These are phyloP conservation scores for Neotoxoptera formosana DNA, from an alignment of 1,140 invertebrate species.

Conservation along the genomic window DNA sequence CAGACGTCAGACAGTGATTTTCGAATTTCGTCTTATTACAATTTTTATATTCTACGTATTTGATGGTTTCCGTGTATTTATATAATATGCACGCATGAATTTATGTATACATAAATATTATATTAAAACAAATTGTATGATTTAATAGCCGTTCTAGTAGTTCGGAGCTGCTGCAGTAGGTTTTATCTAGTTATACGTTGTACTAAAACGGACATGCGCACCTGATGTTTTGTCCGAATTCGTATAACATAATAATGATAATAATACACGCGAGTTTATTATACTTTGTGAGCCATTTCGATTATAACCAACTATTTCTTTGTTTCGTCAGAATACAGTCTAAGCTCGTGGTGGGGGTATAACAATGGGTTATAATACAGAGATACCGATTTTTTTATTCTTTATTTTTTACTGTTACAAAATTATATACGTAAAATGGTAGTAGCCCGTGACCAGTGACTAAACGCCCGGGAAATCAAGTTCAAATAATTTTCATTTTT, in stretches of 20 bases:
- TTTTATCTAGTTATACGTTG: constrained; percentile 29
- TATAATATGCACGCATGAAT: neutral
- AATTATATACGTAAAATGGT: constrained; percentile 55
- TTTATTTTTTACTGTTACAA: constrained; percentile 56
- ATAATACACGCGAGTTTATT: constrained; percentile 26
- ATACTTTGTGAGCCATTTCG: constrained; percentile 51
- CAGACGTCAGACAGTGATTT: neutral
- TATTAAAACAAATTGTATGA: neutral
- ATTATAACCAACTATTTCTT: constrained; percentile 53
- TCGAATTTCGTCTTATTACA: neutral
- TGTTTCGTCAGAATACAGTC: constrained; percentile 44
- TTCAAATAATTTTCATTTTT: constrained; percentile 49
- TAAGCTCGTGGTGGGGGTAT: constrained; percentile 33
- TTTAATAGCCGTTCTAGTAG: neutral
- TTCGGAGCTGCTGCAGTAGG: neutral
- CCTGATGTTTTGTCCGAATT: constrained; percentile 49
- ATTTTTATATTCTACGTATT: neutral
- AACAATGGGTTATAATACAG: constrained; percentile 52
- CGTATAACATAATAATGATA: constrained; percentile 42
- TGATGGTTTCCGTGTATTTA: neutral
- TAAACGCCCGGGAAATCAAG: constrained; percentile 51
- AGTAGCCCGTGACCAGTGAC: constrained; percentile 44
- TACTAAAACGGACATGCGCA: constrained; percentile 31
- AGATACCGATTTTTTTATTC: constrained; percentile 49
- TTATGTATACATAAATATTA: neutral